A percentile compares a stretch with the other conserved stretches of the same genome.
phyloP scores from a whole-genome alignment of 2,888 invertebrate species.

The Aphidoletes aphidimyza region DNA sequence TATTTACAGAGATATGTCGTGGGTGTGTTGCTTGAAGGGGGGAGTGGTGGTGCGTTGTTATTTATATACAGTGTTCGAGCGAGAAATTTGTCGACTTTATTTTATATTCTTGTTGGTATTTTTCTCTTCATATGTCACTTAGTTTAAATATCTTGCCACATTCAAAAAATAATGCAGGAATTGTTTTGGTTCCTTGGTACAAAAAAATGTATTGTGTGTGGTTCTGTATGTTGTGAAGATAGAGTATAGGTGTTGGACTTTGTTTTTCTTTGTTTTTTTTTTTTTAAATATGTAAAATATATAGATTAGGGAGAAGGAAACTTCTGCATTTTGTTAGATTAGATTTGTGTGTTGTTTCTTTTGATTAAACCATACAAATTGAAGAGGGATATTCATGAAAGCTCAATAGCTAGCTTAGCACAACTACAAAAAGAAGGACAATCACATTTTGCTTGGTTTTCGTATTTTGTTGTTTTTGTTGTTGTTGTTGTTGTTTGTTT shows the following conservation, averaged over 20 bases:
- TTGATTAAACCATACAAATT: too few species aligned
- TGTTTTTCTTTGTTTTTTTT: too few species aligned
- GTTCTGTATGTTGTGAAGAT: too few species aligned
- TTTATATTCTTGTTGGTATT: neutral
- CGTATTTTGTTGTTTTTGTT: too few species aligned
- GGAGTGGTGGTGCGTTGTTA: neutral
- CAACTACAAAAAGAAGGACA: neutral
- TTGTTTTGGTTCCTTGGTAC: too few species aligned
- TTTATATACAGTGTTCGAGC: neutral
- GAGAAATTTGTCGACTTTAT: too few species aligned
- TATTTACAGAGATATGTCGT: slow-evolving; percentile 31
- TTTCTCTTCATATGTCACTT: neutral
- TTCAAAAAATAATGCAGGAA: too few species aligned
- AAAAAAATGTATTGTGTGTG: too few species aligned
- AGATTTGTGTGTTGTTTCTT: too few species aligned
- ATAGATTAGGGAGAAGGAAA: neutral
- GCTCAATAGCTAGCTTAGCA: neutral
- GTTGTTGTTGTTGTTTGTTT: neutral
- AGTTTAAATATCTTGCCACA: too few species aligned
- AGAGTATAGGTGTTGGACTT: too few species aligned
- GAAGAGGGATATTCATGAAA: neutral
- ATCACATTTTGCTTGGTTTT: slow-evolving; percentile 11
- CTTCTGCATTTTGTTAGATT: neutral
- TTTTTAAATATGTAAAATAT: neutral
- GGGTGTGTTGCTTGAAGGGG: neutral